These are phyloP conservation scores for Fistularia tabacaria DNA, from an alignment of 2,797 vertebrate genomes.

Conservation along the genomic window DNA sequence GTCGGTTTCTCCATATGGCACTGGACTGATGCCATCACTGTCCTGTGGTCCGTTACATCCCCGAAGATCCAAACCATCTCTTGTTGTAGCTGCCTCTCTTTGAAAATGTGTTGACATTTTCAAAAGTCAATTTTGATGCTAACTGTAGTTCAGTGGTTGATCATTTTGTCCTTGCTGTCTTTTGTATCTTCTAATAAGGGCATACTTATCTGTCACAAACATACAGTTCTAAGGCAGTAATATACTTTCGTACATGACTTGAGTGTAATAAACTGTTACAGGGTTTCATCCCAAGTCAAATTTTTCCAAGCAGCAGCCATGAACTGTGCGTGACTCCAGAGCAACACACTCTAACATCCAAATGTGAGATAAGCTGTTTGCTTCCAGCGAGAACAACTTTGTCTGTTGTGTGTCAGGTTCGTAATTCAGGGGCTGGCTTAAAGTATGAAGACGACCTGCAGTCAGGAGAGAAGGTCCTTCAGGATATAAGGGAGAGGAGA, in stretches of 20 bases:
- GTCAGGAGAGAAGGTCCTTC: constrained; percentile 84
- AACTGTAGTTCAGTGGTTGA: constrained; percentile 21
- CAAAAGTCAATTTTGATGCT: constrained; percentile 16
- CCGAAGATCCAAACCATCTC: constrained; percentile 40
- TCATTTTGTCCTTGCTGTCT: constrained; percentile 13
- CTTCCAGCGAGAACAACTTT: constrained; percentile 43
- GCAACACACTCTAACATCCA: constrained; percentile 21
- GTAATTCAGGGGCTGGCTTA: constrained; percentile 59
- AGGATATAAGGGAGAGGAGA: constrained; percentile 79
- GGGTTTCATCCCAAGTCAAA: constrained; percentile 24
- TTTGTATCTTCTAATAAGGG: background rate
- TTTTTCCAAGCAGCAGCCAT: constrained; percentile 21
- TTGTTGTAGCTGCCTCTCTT: constrained; percentile 22
- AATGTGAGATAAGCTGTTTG: constrained; percentile 46
- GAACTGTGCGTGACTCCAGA: constrained; percentile 12
- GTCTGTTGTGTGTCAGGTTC: constrained; percentile 61
- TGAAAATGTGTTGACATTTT: constrained; percentile 30
- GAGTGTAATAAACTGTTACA: constrained; percentile 23
- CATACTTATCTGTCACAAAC: too few relatives aligned
- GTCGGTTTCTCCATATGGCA: constrained; percentile 53
- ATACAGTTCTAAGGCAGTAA: too few relatives aligned
- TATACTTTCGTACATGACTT: constrained; percentile 4
- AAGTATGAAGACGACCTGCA: constrained; percentile 60
- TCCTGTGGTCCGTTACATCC: constrained; percentile 46
- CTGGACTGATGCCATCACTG: constrained; percentile 45